These are phyloP conservation scores for Genyomyrus donnyi DNA, from an alignment of 2,113 vertebrate genomes.

Conservation along the genomic window DNA sequence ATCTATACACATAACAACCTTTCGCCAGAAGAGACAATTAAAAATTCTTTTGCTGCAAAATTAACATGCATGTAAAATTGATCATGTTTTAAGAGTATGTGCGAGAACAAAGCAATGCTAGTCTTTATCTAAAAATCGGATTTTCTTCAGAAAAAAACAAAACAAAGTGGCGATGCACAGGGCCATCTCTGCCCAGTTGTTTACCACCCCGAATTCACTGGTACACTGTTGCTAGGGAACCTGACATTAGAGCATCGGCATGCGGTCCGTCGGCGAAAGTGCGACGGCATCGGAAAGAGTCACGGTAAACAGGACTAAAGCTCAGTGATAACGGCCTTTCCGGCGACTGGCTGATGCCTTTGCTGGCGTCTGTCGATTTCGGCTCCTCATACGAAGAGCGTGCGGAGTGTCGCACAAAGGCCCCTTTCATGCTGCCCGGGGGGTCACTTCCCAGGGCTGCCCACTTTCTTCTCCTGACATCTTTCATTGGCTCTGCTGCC, in stretches of 20 bases:
- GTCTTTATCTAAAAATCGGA: not conserved
- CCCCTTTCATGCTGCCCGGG: slow-evolving; percentile 22
- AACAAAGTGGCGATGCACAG: not conserved
- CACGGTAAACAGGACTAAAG: not conserved
- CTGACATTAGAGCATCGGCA: not conserved
- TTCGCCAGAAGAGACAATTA: not conserved
- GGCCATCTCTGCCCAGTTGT: slow-evolving; percentile 1
- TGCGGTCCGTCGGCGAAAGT: not conserved
- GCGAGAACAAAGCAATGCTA: not conserved
- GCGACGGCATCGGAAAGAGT: too few species aligned
- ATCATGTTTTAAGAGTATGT: not conserved
- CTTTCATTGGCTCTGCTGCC: slow-evolving; percentile 22
- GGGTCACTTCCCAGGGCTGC: slow-evolving; percentile 14
- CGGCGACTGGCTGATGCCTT: not conserved
- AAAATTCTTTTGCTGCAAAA: not conserved
- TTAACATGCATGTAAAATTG: not conserved
- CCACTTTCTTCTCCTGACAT: slow-evolving; percentile 24
- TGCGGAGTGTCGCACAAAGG: slow-evolving; percentile 26
- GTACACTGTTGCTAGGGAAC: not conserved
- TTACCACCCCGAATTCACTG: slow-evolving; percentile 6
- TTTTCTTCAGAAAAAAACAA: not conserved
- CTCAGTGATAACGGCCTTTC: not conserved
- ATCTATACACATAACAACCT: not conserved
- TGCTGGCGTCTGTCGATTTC: not conserved
- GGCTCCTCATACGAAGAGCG: not conserved